Evolutionary conservation across 2,113 vertebrate genomes (phyloP).

Genomic region (Lampris megalopsis): DNA sequence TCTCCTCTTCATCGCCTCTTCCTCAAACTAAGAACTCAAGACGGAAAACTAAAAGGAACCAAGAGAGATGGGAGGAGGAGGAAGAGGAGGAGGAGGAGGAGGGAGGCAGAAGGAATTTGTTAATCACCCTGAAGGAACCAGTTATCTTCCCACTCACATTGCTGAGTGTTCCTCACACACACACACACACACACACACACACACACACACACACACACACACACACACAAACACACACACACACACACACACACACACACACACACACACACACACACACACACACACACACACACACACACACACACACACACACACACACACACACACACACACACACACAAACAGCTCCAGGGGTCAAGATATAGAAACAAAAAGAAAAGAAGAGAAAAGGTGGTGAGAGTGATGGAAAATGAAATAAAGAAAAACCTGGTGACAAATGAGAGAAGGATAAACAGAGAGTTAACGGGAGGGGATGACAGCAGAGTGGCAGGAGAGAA

Average conservation of each 20-base stretch:
- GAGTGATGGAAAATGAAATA: constrained; percentile 11
- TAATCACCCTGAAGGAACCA: constrained; percentile 69
- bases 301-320: constrained; percentile 14
- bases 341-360: constrained; percentile 36
- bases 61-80: constrained; percentile 25
- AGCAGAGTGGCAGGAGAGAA: constrained; percentile 20
- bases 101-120: constrained; percentile 63
- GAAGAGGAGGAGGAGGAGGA: constrained; percentile 26
- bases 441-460: constrained; percentile 57
- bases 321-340: constrained; percentile 26
- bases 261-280: constrained; percentile 26
- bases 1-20: constrained; percentile 48
- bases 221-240: constrained; percentile 17
- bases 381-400: neutral
- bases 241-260: constrained; percentile 31
- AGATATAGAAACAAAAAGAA: constrained; percentile 21
- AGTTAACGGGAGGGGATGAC: constrained; percentile 40
- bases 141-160: constrained; percentile 73
- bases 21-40: constrained; percentile 38
- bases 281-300: constrained; percentile 13
- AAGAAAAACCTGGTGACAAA: constrained; percentile 33
- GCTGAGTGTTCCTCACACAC: constrained; percentile 42
- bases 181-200: constrained; percentile 26
- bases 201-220: constrained; percentile 12
- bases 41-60: constrained; percentile 38